These are phyloP conservation scores for Agrochola macilenta DNA, from an alignment of 2,888 invertebrate genomes.

Conservation along the genomic window DNA sequence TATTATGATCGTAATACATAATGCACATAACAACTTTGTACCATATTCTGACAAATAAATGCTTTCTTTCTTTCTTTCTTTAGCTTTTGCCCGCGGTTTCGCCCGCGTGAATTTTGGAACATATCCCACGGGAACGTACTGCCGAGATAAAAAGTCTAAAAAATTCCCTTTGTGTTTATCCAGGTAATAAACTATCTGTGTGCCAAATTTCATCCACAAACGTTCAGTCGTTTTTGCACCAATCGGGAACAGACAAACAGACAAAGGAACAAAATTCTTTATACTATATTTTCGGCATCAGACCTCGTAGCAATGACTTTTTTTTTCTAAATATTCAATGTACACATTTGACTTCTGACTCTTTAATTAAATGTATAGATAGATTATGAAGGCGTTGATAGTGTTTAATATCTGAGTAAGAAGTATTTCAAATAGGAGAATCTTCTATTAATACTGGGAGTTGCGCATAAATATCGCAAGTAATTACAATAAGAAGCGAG, in stretches of 20 bases:
- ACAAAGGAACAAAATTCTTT: no score
- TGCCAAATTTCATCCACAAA: background rate
- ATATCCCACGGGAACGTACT: background rate
- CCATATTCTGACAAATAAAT: no score
- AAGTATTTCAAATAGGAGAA: slow-evolving; percentile 60
- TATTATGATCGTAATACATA: no score
- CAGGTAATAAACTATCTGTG: background rate
- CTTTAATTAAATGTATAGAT: background rate
- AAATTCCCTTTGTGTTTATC: background rate
- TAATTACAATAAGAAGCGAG: slow-evolving; percentile 83
- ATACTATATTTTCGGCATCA: background rate
- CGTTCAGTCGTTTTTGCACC: background rate
- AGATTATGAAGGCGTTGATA: slow-evolving; percentile 31
- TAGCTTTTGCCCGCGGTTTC: no score
- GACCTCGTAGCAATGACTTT: background rate
- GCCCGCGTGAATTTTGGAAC: no score
- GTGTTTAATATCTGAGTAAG: slow-evolving; percentile 29
- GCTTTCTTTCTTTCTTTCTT: no score
- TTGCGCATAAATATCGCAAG: slow-evolving; percentile 79
- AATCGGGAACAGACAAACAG: background rate
- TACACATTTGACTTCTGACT: background rate
- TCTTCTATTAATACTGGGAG: slow-evolving; percentile 69
- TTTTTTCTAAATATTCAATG: background rate
- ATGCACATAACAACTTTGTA: no score
- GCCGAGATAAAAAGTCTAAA: no score